Evolutionary conservation across 2,113 vertebrate genomes (phyloP).

Genomic region (Myrmophylax atrothorax): DNA sequence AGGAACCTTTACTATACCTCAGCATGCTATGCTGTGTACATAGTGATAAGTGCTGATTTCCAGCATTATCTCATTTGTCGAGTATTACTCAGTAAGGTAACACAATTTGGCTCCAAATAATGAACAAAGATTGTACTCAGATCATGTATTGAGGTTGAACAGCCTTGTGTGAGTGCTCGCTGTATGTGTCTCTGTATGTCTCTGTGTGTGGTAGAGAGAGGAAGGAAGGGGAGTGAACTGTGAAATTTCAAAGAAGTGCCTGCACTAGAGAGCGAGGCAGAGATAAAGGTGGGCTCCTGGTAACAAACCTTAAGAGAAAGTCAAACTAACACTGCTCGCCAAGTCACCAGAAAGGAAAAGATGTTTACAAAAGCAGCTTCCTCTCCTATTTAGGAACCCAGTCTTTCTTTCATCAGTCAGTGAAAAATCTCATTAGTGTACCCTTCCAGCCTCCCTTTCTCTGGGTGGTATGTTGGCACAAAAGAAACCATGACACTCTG

Average conservation of each 20-base stretch:
- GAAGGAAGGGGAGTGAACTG: constrained; percentile 70
- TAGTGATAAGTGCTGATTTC: neutral
- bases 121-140: neutral
- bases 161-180: neutral
- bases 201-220: constrained; percentile 16
- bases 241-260: constrained; percentile 52
- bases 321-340: neutral
- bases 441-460: neutral
- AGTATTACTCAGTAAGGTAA: neutral
- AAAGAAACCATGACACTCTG: neutral
- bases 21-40: neutral
- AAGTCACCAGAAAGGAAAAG: neutral
- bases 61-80: neutral
- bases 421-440: accelerated
- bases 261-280: neutral
- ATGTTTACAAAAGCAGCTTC: neutral
- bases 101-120: neutral
- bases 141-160: neutral
- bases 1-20: neutral
- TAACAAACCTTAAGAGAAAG: constrained; percentile 23
- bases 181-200: neutral
- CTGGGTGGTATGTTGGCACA: neutral
- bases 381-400: neutral
- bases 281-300: constrained; percentile 16
- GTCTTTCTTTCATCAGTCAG: neutral